A percentile compares a stretch with the other conserved stretches of the same genome.
phyloP scores from a whole-genome alignment of 2,113 vertebrate species.

The Benitochromis conjunctus region DNA sequence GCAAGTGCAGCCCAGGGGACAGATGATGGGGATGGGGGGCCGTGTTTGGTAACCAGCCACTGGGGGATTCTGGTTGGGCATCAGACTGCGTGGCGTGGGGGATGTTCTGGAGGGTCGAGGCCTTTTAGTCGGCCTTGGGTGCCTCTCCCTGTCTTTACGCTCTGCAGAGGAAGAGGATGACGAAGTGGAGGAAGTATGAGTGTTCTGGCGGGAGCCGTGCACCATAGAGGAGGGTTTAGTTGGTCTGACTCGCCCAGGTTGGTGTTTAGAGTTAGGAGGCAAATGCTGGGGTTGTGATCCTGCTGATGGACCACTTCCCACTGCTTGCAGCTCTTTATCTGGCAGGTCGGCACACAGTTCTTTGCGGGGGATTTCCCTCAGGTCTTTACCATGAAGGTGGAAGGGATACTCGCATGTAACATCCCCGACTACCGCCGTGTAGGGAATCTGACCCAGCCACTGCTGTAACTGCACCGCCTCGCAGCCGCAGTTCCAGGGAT shows the following conservation, averaged over 20 bases:
- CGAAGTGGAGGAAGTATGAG: conserved; percentile 70
- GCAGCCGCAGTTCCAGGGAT: conserved; percentile 97
- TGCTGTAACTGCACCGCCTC: conserved; percentile 92
- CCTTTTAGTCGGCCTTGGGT: conserved; percentile 85
- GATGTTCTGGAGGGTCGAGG: conserved; percentile 84
- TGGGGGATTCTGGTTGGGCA: conserved; percentile 88
- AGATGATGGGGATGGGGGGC: conserved; percentile 95
- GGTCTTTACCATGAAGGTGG: conserved; percentile 96
- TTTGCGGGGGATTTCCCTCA: conserved; percentile 88
- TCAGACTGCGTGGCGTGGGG: conserved; percentile 84
- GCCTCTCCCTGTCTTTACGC: conserved; percentile 82
- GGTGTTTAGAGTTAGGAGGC: conserved; percentile 59
- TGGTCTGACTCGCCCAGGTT: conserved; percentile 85
- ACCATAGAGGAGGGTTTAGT: conserved; percentile 96
- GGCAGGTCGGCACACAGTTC: conserved; percentile 87
- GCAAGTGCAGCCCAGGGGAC: conserved; percentile 91
- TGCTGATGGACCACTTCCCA: conserved; percentile 81
- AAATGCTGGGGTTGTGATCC: conserved; percentile 65
- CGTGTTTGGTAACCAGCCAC: conserved; percentile 94
- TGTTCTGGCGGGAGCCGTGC: conserved; percentile 89
- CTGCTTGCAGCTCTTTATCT: conserved; percentile 71
- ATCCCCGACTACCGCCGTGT: conserved; percentile 93
- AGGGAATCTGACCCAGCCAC: conserved; percentile 94
- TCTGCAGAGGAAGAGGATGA: conserved; percentile 83
- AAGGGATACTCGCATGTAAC: conserved; percentile 98